Conservation (phyloP, 2,113 vertebrate species). For the Orycteropus afer region DNA sequence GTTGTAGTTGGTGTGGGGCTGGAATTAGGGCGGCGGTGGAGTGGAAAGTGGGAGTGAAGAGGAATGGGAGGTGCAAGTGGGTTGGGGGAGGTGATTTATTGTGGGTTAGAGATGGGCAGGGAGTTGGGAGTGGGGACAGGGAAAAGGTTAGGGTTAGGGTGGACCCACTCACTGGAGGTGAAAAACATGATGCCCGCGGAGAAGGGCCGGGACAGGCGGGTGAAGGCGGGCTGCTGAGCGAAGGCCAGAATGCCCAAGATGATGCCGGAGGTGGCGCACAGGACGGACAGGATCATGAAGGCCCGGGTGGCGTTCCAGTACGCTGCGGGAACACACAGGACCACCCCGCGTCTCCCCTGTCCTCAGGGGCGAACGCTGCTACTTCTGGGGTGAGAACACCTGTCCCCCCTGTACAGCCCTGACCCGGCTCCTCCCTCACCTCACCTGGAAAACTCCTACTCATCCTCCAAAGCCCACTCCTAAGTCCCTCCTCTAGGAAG, state of each 20-base stretch:
- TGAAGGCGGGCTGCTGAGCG: slow-evolving; percentile 90
- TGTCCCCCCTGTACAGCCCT: fast-evolving
- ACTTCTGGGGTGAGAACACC: not conserved
- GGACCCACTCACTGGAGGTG: slow-evolving; percentile 90
- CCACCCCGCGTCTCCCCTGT: not conserved
- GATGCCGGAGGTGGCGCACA: slow-evolving; percentile 92
- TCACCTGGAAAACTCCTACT: not conserved
- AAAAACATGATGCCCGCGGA: slow-evolving; percentile 94
- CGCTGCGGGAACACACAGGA: slow-evolving; percentile 76
- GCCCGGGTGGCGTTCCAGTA: slow-evolving; percentile 95
- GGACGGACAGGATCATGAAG: slow-evolving; percentile 94
- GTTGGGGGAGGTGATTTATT: too few species aligned
- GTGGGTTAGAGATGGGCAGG: not conserved
- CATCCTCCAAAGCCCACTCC: not conserved
- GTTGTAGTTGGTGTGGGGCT: not conserved
- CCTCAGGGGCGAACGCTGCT: fast-evolving
- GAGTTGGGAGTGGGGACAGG: too few species aligned
- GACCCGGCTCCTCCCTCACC: not conserved
- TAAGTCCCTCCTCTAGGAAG: not conserved
- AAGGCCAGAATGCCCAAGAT: slow-evolving; percentile 93
- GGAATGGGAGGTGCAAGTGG: not conserved
- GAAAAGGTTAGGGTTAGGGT: fast-evolving
- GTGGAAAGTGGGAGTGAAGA: not conserved
- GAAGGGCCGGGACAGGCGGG: slow-evolving; percentile 92
- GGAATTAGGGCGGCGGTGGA: fast-evolving